Conservation (phyloP, 2,797 vertebrate genomes). For the Atherinosoma microstoma region DNA sequence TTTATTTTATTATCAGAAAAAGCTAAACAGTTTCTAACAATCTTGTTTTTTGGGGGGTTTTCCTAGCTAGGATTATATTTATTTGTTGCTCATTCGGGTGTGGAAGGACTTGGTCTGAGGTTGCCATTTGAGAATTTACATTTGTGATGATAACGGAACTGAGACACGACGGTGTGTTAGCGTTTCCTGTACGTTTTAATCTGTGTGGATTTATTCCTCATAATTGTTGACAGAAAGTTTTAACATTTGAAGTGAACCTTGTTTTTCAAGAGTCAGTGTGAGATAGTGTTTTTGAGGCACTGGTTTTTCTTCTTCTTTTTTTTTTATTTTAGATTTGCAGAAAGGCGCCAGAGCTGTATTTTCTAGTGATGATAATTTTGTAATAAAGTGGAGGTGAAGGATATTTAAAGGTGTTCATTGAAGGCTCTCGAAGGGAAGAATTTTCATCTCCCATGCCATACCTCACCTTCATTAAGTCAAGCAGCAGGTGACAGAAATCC, state of each 20-base stretch:
- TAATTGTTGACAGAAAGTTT: conserved; percentile 8
- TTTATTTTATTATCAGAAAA: conserved; percentile 5
- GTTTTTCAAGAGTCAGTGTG: conserved; percentile 61
- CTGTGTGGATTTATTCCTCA: conserved; percentile 30
- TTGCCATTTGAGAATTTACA: conserved; percentile 61
- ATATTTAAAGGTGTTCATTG: conserved; percentile 69
- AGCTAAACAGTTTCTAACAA: not conserved
- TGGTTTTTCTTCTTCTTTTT: not conserved
- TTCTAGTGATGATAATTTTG: conserved; percentile 40
- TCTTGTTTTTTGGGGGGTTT: not conserved
- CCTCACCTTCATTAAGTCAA: conserved; percentile 41
- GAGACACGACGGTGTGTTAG: conserved; percentile 23
- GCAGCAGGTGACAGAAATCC: not conserved
- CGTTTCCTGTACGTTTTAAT: conserved; percentile 44
- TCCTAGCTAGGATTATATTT: conserved; percentile 1
- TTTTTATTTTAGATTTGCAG: conserved; percentile 33
- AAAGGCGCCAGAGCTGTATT: conserved; percentile 36
- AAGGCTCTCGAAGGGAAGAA: conserved; percentile 59
- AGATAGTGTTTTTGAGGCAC: conserved; percentile 41
- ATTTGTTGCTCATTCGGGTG: conserved; percentile 61
- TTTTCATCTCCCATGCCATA: conserved; percentile 77
- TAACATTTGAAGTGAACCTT: conserved; percentile 12
- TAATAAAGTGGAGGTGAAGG: conserved; percentile 54
- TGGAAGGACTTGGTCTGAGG: conserved; percentile 63
- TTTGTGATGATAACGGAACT: conserved; percentile 76